A percentile compares a stretch with the other conserved stretches of the same genome.
Conservation (phyloP, 2,797 vertebrate genomes). For the Heliangelus exortis region DNA sequence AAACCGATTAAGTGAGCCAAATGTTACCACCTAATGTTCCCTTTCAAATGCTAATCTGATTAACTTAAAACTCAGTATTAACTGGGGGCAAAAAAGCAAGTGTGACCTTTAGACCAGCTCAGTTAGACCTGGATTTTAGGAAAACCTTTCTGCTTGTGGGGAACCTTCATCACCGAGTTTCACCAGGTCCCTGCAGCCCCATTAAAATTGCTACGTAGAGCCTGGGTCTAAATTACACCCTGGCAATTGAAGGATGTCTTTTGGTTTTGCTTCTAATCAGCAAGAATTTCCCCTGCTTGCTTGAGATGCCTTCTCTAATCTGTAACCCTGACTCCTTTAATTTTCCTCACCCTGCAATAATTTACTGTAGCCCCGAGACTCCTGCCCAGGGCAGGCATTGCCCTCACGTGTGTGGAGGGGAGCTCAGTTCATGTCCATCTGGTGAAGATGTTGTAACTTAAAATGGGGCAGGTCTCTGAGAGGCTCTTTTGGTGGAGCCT, state of each 20-base stretch:
- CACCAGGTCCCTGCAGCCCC: background rate
- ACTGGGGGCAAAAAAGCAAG: background rate
- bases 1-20: background rate
- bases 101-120: background rate
- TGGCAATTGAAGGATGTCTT: background rate
- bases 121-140: background rate
- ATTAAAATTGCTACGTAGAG: background rate
- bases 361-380: background rate
- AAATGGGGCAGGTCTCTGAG: background rate
- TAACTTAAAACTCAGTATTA: background rate
- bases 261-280: slow-evolving; percentile 26
- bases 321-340: slow-evolving; percentile 25
- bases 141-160: background rate
- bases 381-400: background rate
- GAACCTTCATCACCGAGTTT: background rate
- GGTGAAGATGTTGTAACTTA: background rate
- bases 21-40: background rate
- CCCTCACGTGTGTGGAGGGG: rapidly evolving
- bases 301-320: background rate
- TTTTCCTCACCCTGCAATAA: background rate
- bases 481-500: background rate
- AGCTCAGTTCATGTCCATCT: background rate
- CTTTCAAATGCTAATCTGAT: background rate
- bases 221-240: slow-evolving; percentile 18
- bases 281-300: slow-evolving; percentile 18